These are phyloP conservation scores for Oreochromis aureus DNA, from an alignment of 2,113 vertebrate species.

Conservation along the genomic window DNA sequence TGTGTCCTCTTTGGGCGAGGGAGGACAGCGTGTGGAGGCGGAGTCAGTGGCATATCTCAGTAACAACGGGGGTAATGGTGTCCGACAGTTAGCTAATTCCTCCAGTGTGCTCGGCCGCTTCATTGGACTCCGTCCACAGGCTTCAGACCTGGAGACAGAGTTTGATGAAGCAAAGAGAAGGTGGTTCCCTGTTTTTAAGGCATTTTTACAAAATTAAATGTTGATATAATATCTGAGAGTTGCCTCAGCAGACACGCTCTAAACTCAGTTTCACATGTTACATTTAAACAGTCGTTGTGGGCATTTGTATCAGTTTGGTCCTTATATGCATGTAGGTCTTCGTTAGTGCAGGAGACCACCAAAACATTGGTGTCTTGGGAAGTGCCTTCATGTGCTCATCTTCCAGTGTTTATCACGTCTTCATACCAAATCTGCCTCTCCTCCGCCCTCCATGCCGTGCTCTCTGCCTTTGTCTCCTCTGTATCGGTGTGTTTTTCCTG, in stretches of 20 bases:
- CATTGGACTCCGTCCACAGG: not conserved
- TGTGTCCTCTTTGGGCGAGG: not conserved
- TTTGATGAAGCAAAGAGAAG: not conserved
- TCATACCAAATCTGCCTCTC: not conserved
- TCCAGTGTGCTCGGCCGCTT: slow-evolving; percentile 3
- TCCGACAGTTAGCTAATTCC: slow-evolving; percentile 45
- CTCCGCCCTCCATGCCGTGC: not conserved
- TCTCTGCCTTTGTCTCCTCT: not conserved
- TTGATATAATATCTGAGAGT: not conserved
- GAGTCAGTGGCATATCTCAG: not conserved
- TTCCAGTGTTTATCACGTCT: not conserved
- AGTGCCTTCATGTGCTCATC: not conserved
- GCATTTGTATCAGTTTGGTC: not conserved
- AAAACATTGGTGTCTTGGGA: not conserved
- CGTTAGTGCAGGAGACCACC: not conserved
- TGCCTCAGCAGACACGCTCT: not conserved
- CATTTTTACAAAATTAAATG: not conserved
- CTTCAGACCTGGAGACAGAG: not conserved
- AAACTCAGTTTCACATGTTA: not conserved
- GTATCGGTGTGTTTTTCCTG: slow-evolving; percentile 9
- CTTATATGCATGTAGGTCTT: not conserved
- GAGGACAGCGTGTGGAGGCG: not conserved
- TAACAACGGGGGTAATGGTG: slow-evolving; percentile 28
- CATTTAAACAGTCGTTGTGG: not conserved
- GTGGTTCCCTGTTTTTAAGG: not conserved